These are phyloP conservation scores for Leptogaster cylindrica DNA, from an alignment of 2,888 invertebrate genomes.

Conservation along the genomic window DNA sequence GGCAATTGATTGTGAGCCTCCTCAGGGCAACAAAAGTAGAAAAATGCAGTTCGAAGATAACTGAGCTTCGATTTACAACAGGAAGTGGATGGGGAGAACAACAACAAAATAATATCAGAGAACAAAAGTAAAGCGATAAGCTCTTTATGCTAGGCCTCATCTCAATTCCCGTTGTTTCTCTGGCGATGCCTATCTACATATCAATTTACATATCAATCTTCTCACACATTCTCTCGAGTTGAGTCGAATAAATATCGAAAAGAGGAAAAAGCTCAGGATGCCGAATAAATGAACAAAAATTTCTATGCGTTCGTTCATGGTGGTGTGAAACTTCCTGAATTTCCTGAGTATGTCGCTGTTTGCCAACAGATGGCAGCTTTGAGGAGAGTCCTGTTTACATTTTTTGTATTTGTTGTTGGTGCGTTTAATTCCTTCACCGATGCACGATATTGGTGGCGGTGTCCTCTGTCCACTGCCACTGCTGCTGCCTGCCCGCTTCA, in stretches of 20 bases:
- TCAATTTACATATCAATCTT: too few relatives aligned
- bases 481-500: neutral
- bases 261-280: slow-evolving; percentile 29
- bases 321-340: slow-evolving; percentile 37
- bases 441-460: slow-evolving; percentile 3
- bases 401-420: slow-evolving; percentile 11
- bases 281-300: slow-evolving; percentile 35
- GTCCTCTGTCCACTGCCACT: neutral
- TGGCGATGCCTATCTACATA: too few relatives aligned
- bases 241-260: slow-evolving; percentile 22
- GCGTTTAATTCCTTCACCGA: neutral
- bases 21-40: too few relatives aligned
- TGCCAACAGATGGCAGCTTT: slow-evolving; percentile 42
- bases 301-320: slow-evolving; percentile 5
- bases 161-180: too few relatives aligned
- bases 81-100: too few relatives aligned
- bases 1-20: too few relatives aligned
- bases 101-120: too few relatives aligned
- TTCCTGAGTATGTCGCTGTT: slow-evolving; percentile 34
- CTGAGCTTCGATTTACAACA: too few relatives aligned
- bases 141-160: too few relatives aligned
- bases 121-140: too few relatives aligned
- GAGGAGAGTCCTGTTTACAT: neutral
- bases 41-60: too few relatives aligned
- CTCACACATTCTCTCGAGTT: too few relatives aligned